Base-by-base conservation (phyloP, 2,113 vertebrate genomes). In the Epinephelus moara region DNA sequence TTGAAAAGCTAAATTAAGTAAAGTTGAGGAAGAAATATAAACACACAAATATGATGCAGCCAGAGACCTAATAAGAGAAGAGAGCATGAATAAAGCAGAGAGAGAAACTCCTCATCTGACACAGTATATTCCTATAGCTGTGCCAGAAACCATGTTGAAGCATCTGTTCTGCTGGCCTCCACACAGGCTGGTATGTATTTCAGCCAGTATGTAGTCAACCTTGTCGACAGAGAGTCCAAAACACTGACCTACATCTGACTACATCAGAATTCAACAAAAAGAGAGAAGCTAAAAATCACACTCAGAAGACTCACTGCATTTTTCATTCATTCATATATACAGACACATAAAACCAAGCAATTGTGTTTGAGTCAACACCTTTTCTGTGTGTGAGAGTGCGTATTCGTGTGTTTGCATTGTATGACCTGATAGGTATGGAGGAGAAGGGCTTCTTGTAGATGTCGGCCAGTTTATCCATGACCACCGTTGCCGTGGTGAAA, bases 371-470 rank as follows among this genome's bases (percentile, higher is more conserved):
- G 0, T 30, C 7, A 18, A 67, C 42, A 49, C 4, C 17, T n/a
- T 55, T 8, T 77, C 17, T 80, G 18, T 77, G 49, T 70, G 33
- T 56, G 42, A 73, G 40, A 52, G 49, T 63, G 40, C 45, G 67
- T 57, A 49, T 78, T 23, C 81, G 56, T 30, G n/a, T 81, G 83
- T 71, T 52, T 64, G 52, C 47, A 25, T 15, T 27, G 71, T 37
- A 70, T 82, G 90, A 99, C 98, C 98, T 97, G 94, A 98, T 96
- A 0, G 98, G 98, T 63, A 99, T 99, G 84, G 98, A 99, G 69
- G 97, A 98, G 93, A 99, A 98, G 59, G 98, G 98, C 74, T 97
- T 96, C 85, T 98, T 97, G 95, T 99, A 99, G 93, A 99, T 98
- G 93, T 99, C 98, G 0, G 97, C 96, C 74, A 99, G 96, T 82